These are phyloP conservation scores for Pygoscelis antarcticus DNA, from an alignment of 2,113 vertebrate genomes.

Conservation along the genomic window DNA sequence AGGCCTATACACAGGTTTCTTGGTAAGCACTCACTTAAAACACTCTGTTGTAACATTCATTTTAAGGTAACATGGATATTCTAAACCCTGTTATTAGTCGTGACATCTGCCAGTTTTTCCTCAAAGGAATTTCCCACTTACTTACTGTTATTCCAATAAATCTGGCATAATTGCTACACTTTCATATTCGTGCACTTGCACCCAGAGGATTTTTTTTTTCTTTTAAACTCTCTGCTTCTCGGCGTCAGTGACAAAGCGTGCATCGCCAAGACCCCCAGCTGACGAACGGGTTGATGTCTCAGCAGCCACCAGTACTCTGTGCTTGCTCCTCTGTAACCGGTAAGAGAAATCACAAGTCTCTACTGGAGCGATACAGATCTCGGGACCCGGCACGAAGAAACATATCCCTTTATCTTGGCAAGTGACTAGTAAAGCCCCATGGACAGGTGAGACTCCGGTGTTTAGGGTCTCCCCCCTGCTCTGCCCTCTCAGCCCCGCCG, in stretches of 20 bases:
- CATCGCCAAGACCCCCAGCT: accelerated
- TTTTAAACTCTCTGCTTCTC: no score
- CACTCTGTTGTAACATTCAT: not conserved
- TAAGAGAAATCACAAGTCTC: accelerated
- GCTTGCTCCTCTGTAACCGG: accelerated
- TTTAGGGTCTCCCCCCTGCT: not conserved
- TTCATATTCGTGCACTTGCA: accelerated
- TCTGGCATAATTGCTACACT: not conserved
- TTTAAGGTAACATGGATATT: not conserved
- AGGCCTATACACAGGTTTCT: not conserved
- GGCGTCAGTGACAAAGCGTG: accelerated
- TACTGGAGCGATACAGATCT: accelerated
- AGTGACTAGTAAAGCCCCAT: accelerated
- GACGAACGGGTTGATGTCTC: accelerated
- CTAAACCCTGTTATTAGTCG: not conserved
- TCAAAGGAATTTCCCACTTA: not conserved
- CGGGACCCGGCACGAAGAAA: accelerated
- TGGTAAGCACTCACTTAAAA: not conserved
- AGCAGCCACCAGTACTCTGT: accelerated
- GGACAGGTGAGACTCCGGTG: accelerated
- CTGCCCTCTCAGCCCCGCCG: not conserved
- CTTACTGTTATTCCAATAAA: not conserved
- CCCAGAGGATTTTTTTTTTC: not conserved
- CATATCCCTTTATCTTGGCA: accelerated
- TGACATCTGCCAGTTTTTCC: not conserved